Percentiles rank a stretch among this genome's conserved stretches.
These are phyloP conservation scores for Clepsis dumicolana DNA, from an alignment of 2,888 invertebrate genomes.

Conservation along the genomic window DNA sequence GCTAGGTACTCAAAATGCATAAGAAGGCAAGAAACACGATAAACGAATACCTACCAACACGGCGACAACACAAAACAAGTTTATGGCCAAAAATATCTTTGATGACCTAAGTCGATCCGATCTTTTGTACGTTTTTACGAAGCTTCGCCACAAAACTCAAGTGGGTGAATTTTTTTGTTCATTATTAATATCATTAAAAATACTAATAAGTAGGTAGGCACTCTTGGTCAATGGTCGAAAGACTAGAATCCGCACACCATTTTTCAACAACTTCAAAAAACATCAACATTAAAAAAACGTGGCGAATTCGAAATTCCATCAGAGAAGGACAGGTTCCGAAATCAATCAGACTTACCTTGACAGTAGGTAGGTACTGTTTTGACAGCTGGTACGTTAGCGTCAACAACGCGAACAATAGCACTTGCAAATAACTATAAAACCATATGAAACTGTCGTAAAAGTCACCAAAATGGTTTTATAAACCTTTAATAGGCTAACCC, in stretches of 20 bases:
- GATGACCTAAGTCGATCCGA: constrained; percentile 28
- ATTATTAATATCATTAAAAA: not conserved
- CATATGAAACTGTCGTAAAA: not conserved
- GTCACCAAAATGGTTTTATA: constrained; percentile 14
- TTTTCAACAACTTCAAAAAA: no score
- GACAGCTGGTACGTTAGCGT: constrained; percentile 69
- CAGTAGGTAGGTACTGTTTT: constrained; percentile 71
- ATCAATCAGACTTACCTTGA: constrained; percentile 73
- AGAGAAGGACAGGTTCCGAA: constrained; percentile 49
- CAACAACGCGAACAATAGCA: constrained; percentile 71
- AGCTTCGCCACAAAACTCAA: not conserved
- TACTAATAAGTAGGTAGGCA: no score
- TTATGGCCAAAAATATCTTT: constrained; percentile 33
- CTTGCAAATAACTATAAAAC: constrained; percentile 47
- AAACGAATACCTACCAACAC: not conserved
- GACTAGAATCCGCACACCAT: not conserved
- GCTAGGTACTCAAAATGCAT: not conserved
- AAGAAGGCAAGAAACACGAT: not conserved
- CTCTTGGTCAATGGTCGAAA: not conserved
- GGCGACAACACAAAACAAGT: constrained; percentile 25
- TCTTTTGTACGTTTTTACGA: not conserved
- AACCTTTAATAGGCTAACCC: constrained; percentile 46
- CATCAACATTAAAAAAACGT: not conserved
- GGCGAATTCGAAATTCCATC: constrained; percentile 3
- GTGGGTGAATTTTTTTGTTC: no score